phyloP scores from a whole-genome alignment of 2,113 vertebrate genomes.

The Phylloscopus trochilus region DNA sequence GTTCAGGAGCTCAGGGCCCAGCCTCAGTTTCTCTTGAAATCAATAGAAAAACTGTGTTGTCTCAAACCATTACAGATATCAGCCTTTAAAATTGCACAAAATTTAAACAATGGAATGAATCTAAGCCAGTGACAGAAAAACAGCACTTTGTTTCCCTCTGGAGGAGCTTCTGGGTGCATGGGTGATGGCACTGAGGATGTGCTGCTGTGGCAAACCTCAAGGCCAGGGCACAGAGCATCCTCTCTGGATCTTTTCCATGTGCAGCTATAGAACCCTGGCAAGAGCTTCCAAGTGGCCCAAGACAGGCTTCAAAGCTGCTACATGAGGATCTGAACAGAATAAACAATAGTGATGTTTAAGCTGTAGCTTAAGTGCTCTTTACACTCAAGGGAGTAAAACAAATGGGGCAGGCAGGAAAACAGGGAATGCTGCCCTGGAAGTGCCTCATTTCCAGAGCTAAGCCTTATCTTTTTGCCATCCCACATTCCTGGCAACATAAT shows the following conservation, averaged over 20 bases:
- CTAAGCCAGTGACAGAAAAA: neutral
- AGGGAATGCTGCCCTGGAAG: neutral
- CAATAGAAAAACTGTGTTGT: neutral
- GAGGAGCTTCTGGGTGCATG: neutral
- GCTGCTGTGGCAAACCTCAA: neutral
- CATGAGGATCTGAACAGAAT: neutral
- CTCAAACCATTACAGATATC: neutral
- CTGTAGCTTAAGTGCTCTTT: neutral
- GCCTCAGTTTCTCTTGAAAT: neutral
- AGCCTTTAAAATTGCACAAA: neutral
- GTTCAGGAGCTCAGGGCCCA: neutral
- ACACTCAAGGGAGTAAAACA: rapidly evolving
- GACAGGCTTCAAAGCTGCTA: neutral
- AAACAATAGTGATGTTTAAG: neutral
- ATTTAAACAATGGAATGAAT: rapidly evolving
- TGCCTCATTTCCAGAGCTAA: neutral
- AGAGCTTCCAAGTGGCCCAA: neutral
- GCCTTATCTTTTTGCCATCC: neutral
- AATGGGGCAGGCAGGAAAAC: neutral
- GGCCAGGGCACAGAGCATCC: neutral
- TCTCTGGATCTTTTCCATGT: neutral
- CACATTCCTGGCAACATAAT: neutral
- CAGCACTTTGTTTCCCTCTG: neutral
- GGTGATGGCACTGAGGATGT: neutral
- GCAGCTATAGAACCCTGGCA: neutral